phyloP scores from a whole-genome alignment of 2,888 invertebrate species.

The Vandiemenella viatica region DNA sequence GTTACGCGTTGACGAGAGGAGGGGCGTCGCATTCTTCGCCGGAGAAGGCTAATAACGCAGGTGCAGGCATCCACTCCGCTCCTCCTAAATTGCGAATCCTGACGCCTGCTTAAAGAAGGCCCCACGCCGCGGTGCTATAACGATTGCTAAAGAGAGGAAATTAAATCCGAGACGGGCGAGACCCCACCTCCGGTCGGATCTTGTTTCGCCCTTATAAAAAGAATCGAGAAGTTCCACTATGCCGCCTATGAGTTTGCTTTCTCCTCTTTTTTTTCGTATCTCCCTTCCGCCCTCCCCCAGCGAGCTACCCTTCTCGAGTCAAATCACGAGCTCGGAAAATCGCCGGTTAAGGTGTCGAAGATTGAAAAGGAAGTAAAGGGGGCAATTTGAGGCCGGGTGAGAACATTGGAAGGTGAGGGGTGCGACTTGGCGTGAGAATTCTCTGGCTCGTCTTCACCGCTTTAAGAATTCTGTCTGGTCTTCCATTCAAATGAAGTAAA shows the following conservation, averaged over 20 bases:
- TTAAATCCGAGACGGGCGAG: neutral
- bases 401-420: neutral
- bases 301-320: neutral
- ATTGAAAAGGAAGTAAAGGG: constrained; percentile 4
- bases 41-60: too few species aligned
- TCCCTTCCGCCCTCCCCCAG: neutral
- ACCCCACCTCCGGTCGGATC: neutral
- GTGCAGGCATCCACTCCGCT: neutral
- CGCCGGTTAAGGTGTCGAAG: constrained; percentile 12
- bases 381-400: neutral
- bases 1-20: too few species aligned
- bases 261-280: constrained; percentile 5
- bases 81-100: neutral
- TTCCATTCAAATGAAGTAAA: constrained; percentile 11
- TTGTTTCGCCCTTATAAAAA: neutral
- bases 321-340: constrained; percentile 9
- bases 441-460: neutral
- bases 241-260: too few species aligned
- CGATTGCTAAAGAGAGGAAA: neutral
- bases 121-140: too few species aligned
- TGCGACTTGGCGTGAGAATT: constrained; percentile 1
- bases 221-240: neutral
- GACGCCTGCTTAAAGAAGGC: neutral
- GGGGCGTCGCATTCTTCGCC: too few species aligned
- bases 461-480: constrained; percentile 11